Base-by-base conservation (phyloP, 2,113 vertebrate genomes). In the Pseudorasbora parva region DNA sequence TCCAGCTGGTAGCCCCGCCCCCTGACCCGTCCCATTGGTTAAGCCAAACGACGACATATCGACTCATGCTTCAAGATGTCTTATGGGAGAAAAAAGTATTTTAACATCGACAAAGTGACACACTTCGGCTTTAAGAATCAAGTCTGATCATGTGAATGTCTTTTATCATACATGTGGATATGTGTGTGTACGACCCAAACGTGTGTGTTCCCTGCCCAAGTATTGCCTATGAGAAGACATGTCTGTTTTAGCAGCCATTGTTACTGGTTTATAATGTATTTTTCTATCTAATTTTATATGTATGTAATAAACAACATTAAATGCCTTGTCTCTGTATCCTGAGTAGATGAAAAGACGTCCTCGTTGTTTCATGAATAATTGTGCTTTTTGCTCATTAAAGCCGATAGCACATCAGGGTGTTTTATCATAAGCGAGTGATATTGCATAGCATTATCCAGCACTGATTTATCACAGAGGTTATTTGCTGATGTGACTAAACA, bases 251-350 rank as follows among this genome's bases (percentile, higher is more conserved):
- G 96, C 95, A 97, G 95, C 96, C 94, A 96, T 96, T 97, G 96
- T 96, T 96, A 96, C 95, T 95, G 85, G 95, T 97, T 97, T 97
- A 95, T 96, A 96, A 95, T 95, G 95, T 97, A 96, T 97, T 97
- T 97, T 97, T 97, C 94, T 97, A 97, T 96, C 94, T 95, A 95
- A 94, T 97, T 96, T 97, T 96, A 94, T 96, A 96, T 97, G 95
- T 96, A 95, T 95, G 95, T 96, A 95, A 88, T 86, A 85, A 80
- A 96, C 95, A 95, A 95, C 93, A 96, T 96, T 94, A 95, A 94
- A 95, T 93, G 90, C 94, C 94, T 95, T 95, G 95, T 96, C 96
- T 96, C 93, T 92, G 95, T 94, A 95, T 94, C 94, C 91, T 94
- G 95, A 94, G 94, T 92, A 87, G 93, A 93, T 93, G 93, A 93